These are phyloP conservation scores for Dysidea cf. avara DNA, from an alignment of 37 sponge, comb jelly and placozoan genomes.

Conservation along the genomic window DNA sequence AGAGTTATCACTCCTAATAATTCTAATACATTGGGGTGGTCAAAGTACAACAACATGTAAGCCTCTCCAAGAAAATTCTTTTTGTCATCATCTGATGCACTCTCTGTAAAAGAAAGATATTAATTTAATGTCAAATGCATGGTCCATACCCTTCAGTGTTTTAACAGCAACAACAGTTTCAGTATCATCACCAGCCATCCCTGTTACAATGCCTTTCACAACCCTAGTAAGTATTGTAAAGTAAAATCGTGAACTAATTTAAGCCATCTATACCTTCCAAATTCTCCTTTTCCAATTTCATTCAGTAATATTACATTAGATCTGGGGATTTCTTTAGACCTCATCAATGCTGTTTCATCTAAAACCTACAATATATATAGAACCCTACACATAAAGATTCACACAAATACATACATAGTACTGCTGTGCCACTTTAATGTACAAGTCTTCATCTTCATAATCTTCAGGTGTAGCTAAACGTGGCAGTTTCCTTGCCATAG, in stretches of 20 bases:
- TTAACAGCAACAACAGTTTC: conserved; percentile 47
- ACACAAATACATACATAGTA: conserved; percentile 9
- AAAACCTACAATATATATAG: neutral
- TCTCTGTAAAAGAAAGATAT: conserved; percentile 5
- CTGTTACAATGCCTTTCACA: conserved; percentile 12
- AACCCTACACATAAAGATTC: neutral
- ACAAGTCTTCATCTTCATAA: conserved; percentile 44
- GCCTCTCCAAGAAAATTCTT: conserved; percentile 56
- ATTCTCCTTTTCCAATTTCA: conserved; percentile 39
- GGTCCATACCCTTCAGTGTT: conserved; percentile 37
- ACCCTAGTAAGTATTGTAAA: conserved; percentile 5
- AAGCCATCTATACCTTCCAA: conserved; percentile 25
- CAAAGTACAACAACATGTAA: conserved; percentile 51
- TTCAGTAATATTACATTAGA: neutral
- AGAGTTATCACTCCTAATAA: conserved; percentile 39
- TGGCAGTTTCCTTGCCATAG: too few species aligned
- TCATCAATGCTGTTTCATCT: conserved; percentile 5
- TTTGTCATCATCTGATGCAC: neutral
- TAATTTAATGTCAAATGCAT: neutral
- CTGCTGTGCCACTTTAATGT: conserved; percentile 20
- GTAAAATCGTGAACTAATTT: neutral
- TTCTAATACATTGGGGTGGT: conserved; percentile 35
- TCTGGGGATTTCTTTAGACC: conserved; percentile 10
- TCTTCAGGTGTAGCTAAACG: conserved; percentile 55
- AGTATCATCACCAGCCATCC: conserved; percentile 16